Evolutionary conservation across 2,888 invertebrate genomes (phyloP).

Genomic region (Hemistola chrysoprasaria): DNA sequence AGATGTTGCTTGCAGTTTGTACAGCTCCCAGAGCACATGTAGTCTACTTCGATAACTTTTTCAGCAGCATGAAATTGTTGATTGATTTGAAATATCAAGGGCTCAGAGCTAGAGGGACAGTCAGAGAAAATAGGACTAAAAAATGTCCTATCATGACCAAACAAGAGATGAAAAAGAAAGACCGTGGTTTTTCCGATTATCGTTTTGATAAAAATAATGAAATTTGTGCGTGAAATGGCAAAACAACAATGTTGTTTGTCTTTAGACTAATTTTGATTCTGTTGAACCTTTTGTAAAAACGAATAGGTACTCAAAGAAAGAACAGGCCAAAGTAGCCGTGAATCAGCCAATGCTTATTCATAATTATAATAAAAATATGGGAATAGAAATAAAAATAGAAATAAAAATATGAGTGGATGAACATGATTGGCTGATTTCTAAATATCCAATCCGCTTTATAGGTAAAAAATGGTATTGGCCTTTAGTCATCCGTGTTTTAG

Average conservation of each 20-base stretch:
- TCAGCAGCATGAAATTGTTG: conserved; percentile 14
- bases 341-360: conserved; percentile 8
- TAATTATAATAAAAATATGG: conserved; percentile 10
- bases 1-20: conserved; percentile 10
- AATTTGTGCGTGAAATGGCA: conserved; percentile 2
- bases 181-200: too few relatives aligned
- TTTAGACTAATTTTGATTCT: conserved; percentile 2
- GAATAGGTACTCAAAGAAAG: too few relatives aligned
- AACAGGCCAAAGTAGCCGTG: too few relatives aligned
- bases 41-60: conserved; percentile 6
- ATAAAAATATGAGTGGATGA: too few relatives aligned
- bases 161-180: conserved; percentile 1
- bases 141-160: too few relatives aligned
- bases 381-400: too few relatives aligned
- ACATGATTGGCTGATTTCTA: conserved; percentile 8
- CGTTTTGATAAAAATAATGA: conserved; percentile 2
- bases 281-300: conserved; percentile 1
- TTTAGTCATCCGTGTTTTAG: too few relatives aligned
- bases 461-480: too few relatives aligned
- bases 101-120: too few relatives aligned
- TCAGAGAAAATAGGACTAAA: too few relatives aligned
- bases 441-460: conserved; percentile 10
- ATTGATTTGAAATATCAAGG: conserved; percentile 10
- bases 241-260: background rate
- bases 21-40: conserved; percentile 11